These are phyloP conservation scores for Brachionus angularis DNA, from an alignment of 1,140 invertebrate species.

Conservation along the genomic window DNA sequence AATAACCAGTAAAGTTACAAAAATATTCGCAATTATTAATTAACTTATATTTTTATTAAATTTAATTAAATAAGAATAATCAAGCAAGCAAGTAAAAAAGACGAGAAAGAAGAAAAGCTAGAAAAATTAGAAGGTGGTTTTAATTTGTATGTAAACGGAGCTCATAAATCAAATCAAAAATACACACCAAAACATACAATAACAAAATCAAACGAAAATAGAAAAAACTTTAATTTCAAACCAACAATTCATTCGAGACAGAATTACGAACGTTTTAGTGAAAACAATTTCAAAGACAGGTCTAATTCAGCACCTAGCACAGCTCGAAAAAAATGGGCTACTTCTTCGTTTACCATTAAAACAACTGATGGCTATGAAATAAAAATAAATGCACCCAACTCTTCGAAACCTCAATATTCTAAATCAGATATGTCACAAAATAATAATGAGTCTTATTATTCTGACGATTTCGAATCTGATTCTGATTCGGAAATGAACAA, in stretches of 20 bases:
- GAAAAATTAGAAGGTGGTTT: conserved; percentile 39
- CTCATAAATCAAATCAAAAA: conserved; percentile 13
- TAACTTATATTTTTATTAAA: too few species aligned
- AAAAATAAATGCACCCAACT: conserved; percentile 35
- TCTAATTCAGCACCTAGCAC: neutral
- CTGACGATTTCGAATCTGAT: conserved; percentile 33
- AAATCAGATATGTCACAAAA: conserved; percentile 1
- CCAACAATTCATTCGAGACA: neutral
- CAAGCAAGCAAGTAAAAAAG: conserved; percentile 11
- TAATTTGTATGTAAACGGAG: conserved; percentile 19
- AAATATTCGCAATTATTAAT: too few species aligned
- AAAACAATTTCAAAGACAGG: too few species aligned
- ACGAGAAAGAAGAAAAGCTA: conserved; percentile 29
- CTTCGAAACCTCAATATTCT: neutral
- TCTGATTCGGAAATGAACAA: neutral
- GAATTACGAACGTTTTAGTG: too few species aligned
- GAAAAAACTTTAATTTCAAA: neutral
- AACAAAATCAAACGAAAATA: neutral
- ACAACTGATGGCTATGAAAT: conserved; percentile 37
- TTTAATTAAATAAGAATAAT: neutral
- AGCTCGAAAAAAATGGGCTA: conserved; percentile 18
- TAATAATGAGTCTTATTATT: neutral
- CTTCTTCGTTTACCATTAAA: conserved; percentile 36
- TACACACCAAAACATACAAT: conserved; percentile 28
- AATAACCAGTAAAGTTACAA: neutral